Percentiles rank a stretch among this genome's conserved stretches.
phyloP scores from a whole-genome alignment of 2,113 vertebrate species.

The Marcusenius ussheri region DNA sequence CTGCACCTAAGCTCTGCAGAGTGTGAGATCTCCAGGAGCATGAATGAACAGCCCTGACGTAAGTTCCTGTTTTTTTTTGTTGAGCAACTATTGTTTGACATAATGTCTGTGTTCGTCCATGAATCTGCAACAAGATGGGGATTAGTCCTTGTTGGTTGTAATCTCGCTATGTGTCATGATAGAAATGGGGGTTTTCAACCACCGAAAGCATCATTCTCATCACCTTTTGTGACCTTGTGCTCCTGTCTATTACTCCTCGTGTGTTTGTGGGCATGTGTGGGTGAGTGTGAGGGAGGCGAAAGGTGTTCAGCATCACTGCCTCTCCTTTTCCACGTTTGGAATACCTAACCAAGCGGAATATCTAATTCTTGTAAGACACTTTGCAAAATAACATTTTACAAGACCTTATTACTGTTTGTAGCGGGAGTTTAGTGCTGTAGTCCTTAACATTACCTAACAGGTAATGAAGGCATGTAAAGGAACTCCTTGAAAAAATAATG shows the following conservation, averaged over 20 bases:
- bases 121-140: not conserved
- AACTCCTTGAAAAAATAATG: not conserved
- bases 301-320: not conserved
- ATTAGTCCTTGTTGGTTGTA: not conserved
- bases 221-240: not conserved
- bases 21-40: not conserved
- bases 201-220: not conserved
- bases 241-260: not conserved
- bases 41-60: not conserved
- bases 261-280: not conserved
- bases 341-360: not conserved
- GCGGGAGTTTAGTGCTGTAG: not conserved
- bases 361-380: not conserved
- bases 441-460: not conserved
- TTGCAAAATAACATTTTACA: not conserved
- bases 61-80: not conserved
- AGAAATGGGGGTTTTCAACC: not conserved
- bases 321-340: not conserved
- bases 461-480: not conserved
- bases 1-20: not conserved
- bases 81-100: not conserved
- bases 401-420: not conserved
- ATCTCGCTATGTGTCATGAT: not conserved
- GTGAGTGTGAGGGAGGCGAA: not conserved
- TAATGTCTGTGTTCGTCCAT: not conserved